A percentile compares a stretch with the other conserved stretches of the same genome.
phyloP scores from a whole-genome alignment of 1,140 invertebrate genomes.

The Danaus plexippus region DNA sequence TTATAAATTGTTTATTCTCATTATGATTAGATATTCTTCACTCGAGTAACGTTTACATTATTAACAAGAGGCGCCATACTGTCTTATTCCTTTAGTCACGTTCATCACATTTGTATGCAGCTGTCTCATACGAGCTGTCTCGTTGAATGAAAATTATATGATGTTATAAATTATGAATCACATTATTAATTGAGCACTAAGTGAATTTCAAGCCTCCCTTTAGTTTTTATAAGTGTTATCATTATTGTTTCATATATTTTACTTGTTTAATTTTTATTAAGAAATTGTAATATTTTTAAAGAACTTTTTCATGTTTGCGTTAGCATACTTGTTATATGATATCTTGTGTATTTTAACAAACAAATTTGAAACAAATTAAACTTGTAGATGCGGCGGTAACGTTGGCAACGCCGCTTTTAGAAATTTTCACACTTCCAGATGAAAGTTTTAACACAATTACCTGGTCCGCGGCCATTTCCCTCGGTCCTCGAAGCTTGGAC shows the following conservation, averaged over 20 bases:
- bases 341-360: conserved; percentile 17
- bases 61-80: conserved; percentile 35
- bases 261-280: too few relatives aligned
- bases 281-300: too few relatives aligned
- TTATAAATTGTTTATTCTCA: too few relatives aligned
- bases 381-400: conserved; percentile 46
- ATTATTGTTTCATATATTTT: too few relatives aligned
- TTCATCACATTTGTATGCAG: conserved; percentile 43
- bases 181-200: conserved; percentile 38
- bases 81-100: conserved; percentile 23
- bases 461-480: conserved; percentile 52
- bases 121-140: conserved; percentile 28
- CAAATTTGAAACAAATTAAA: conserved; percentile 60
- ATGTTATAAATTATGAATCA: conserved; percentile 48
- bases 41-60: conserved; percentile 3
- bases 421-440: conserved; percentile 65
- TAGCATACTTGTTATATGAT: too few relatives aligned
- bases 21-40: conserved; percentile 6
- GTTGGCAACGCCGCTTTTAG: conserved; percentile 44
- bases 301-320: too few relatives aligned
- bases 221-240: too few relatives aligned
- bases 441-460: conserved; percentile 69
- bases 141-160: conserved; percentile 43
- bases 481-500: conserved; percentile 47
- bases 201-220: too few relatives aligned